Evolutionary conservation across 2,888 invertebrate species (phyloP).

Genomic region (Drosophila emarginata): DNA sequence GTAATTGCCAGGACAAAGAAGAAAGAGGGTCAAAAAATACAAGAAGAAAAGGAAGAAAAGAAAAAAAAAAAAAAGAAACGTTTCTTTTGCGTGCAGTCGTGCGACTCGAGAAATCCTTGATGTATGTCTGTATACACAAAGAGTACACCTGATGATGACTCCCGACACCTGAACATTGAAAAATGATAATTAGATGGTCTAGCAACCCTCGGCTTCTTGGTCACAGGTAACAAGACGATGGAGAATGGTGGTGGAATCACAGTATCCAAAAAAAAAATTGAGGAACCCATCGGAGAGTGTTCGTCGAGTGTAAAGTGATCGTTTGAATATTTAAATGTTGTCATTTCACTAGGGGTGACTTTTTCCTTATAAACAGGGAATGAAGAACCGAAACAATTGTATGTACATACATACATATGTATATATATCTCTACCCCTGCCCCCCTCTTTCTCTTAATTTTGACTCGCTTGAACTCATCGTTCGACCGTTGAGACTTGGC

Average conservation of each 20-base stretch:
- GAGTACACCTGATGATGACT: slow-evolving; percentile 60
- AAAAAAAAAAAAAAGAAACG: slow-evolving; percentile 42
- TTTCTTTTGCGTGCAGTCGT: slow-evolving; percentile 61
- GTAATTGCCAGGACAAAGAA: slow-evolving; percentile 52
- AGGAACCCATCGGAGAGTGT: slow-evolving; percentile 24
- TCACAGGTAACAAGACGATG: slow-evolving; percentile 36
- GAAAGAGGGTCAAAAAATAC: slow-evolving; percentile 32
- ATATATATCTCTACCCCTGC: not conserved
- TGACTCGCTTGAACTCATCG: slow-evolving; percentile 58
- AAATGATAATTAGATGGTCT: slow-evolving; percentile 73
- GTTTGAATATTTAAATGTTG: slow-evolving; percentile 73
- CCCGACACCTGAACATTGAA: slow-evolving; percentile 40
- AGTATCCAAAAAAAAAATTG: slow-evolving; percentile 17
- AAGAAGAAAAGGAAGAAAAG: slow-evolving; percentile 8
- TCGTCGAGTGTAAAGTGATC: slow-evolving; percentile 66
- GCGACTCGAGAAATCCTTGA: slow-evolving; percentile 63
- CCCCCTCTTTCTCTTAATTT: no score
- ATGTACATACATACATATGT: no score
- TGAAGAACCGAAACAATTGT: not conserved
- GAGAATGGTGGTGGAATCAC: slow-evolving; percentile 67
- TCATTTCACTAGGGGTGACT: slow-evolving; percentile 43
- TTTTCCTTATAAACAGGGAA: not conserved
- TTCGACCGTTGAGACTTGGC: slow-evolving; percentile 43
- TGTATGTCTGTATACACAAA: slow-evolving; percentile 12
- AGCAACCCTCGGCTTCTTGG: slow-evolving; percentile 59